phyloP scores from a whole-genome alignment of 2,797 vertebrate genomes.

The Pseudocheirus occidentalis region DNA sequence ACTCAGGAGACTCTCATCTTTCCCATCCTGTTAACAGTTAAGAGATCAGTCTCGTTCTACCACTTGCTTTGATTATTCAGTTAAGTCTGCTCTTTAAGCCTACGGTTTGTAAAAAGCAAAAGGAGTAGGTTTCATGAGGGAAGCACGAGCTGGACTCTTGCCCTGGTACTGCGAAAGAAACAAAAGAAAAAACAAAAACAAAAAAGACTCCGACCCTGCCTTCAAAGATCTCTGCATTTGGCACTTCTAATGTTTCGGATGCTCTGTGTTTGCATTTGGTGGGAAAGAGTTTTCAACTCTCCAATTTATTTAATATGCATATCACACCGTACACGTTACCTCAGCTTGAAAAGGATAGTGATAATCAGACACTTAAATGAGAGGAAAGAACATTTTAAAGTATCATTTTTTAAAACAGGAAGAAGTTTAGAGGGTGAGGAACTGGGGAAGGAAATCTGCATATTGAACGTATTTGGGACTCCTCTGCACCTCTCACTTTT shows the following conservation, averaged over 20 bases:
- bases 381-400: background rate
- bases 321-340: background rate
- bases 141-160: background rate
- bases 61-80: background rate
- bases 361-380: background rate
- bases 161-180: background rate
- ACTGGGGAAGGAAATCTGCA: background rate
- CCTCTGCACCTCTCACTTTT: background rate
- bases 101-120: background rate
- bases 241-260: background rate
- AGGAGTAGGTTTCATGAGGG: background rate
- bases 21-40: background rate
- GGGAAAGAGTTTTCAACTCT: background rate
- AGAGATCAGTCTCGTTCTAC: background rate
- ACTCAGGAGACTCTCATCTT: background rate
- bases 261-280: background rate
- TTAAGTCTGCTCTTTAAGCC: background rate
- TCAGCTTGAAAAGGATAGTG: background rate
- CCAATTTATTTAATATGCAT: background rate
- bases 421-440: background rate
- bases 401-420: background rate
- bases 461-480: background rate
- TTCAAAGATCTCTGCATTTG: background rate
- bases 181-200: background rate
- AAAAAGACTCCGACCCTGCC: background rate